phyloP scores from a whole-genome alignment of 2,888 invertebrate species.

The Spodoptera littoralis region DNA sequence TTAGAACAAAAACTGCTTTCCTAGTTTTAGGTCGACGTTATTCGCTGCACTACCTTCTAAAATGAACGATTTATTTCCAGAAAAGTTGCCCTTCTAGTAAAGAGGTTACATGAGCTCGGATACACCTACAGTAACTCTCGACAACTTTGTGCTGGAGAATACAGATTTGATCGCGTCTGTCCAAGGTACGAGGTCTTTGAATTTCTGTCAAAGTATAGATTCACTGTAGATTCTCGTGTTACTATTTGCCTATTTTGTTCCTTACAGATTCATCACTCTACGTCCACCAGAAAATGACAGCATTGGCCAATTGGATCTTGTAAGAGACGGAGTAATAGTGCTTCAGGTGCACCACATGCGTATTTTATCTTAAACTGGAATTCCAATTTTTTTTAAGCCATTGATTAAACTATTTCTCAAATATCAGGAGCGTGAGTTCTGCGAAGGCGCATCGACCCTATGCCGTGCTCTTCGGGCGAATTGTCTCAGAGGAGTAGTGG shows the following conservation, averaged over 20 bases:
- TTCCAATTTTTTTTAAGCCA: too few relatives aligned
- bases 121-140: constrained; percentile 81
- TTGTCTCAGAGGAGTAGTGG: constrained; percentile 92
- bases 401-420: constrained; percentile 1
- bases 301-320: constrained; percentile 79
- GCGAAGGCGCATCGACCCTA: constrained; percentile 93
- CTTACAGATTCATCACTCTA: constrained; percentile 84
- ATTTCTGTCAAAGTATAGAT: too few relatives aligned
- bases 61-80: constrained; percentile 57
- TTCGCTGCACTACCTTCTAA: too few relatives aligned
- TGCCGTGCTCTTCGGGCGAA: constrained; percentile 91
- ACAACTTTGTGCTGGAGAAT: constrained; percentile 82
- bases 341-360: constrained; percentile 73
- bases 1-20: too few relatives aligned
- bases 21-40: too few relatives aligned
- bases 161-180: constrained; percentile 89
- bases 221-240: background rate
- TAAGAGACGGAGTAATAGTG: constrained; percentile 82
- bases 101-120: constrained; percentile 79
- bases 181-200: constrained; percentile 77
- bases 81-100: constrained; percentile 83
- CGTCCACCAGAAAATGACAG: constrained; percentile 76
- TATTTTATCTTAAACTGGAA: background rate
- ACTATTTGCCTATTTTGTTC: background rate
- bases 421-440: constrained; percentile 93